A percentile compares a stretch with the other conserved stretches of the same genome.
Evolutionary conservation across 2,113 vertebrate species (phyloP).

Genomic region (Podarcis raffonei): DNA sequence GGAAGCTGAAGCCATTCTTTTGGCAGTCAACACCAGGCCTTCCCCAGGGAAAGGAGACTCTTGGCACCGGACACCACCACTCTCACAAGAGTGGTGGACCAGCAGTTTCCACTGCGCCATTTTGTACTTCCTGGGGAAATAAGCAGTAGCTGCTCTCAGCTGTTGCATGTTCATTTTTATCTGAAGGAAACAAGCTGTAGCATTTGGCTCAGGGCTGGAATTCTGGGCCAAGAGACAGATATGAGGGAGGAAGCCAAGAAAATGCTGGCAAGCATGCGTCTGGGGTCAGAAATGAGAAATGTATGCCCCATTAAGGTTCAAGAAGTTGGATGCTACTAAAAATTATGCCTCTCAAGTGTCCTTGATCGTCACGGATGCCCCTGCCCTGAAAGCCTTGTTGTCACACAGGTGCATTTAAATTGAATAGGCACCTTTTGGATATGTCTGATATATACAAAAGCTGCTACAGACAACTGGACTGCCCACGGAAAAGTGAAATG

Average conservation of each 20-base stretch:
- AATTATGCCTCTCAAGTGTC: not conserved
- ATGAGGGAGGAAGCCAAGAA: not conserved
- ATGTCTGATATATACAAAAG: not conserved
- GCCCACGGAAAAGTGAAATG: not conserved
- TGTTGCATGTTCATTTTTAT: conserved; percentile 26
- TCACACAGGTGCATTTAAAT: not conserved
- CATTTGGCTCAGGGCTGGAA: not conserved
- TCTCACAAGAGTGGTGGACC: not conserved
- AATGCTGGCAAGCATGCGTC: conserved; percentile 2
- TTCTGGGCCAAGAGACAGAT: conserved; percentile 9
- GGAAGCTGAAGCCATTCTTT: not conserved
- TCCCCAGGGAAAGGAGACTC: not conserved
- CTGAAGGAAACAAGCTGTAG: conserved; percentile 21
- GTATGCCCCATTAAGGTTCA: not conserved
- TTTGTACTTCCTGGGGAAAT: conserved; percentile 6
- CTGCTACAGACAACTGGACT: not conserved
- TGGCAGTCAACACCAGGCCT: not conserved
- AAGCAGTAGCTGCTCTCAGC: conserved; percentile 12
- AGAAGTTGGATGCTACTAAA: not conserved
- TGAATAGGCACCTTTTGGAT: not conserved
- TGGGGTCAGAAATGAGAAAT: conserved; percentile 9
- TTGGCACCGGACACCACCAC: not conserved
- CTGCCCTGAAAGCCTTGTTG: not conserved
- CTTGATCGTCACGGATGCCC: not conserved
- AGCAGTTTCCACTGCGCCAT: not conserved